phyloP scores from a whole-genome alignment of 2,113 vertebrate species.

The Tachycineta bicolor region DNA sequence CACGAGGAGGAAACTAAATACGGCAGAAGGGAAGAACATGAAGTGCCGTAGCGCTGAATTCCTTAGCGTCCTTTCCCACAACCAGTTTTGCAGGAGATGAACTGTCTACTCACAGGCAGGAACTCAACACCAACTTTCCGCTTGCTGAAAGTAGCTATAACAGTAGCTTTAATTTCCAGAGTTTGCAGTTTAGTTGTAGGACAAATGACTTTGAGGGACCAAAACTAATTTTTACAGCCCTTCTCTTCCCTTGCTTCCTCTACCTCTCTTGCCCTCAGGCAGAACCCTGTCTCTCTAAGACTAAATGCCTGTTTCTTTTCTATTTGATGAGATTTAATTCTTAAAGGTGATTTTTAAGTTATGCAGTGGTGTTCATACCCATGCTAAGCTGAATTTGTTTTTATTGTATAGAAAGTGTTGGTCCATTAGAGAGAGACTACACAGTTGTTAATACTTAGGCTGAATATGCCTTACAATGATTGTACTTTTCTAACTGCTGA shows the following conservation, averaged over 20 bases:
- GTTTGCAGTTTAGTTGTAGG: background rate
- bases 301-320: background rate
- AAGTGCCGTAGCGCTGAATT: background rate
- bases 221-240: background rate
- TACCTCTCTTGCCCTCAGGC: background rate
- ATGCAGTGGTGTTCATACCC: background rate
- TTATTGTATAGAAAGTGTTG: background rate
- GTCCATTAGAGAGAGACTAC: background rate
- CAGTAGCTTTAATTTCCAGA: background rate
- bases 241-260: background rate
- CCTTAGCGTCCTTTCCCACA: background rate
- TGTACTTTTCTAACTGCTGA: background rate
- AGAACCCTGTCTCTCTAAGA: background rate
- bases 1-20: background rate
- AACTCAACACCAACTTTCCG: background rate
- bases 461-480: background rate
- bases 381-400: background rate
- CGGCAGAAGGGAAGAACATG: background rate
- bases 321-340: background rate
- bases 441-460: background rate
- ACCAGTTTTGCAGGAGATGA: background rate
- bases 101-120: background rate
- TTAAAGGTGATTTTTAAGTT: background rate
- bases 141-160: background rate
- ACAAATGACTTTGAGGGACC: background rate